These are phyloP conservation scores for Austrolebias charrua DNA, from an alignment of 2,797 vertebrate genomes.

Conservation along the genomic window DNA sequence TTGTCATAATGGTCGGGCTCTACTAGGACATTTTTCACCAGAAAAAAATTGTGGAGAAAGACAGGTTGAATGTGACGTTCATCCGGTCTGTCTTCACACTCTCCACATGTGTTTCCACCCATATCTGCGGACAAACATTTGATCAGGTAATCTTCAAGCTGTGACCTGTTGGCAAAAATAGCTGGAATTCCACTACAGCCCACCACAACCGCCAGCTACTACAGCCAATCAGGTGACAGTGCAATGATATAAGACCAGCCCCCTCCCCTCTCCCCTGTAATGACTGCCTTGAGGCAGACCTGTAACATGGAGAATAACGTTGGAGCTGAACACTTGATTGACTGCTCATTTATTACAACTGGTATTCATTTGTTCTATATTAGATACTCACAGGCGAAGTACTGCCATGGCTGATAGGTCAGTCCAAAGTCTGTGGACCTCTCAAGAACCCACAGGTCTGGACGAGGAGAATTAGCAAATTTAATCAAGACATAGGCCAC, in stretches of 20 bases:
- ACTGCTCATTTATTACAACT: neutral
- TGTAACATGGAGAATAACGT: constrained; percentile 24
- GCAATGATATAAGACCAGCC: constrained; percentile 19
- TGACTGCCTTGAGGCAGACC: constrained; percentile 1
- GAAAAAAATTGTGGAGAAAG: too few relatives aligned
- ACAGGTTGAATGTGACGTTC: too few relatives aligned
- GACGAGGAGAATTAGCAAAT: constrained; percentile 96
- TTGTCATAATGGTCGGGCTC: too few relatives aligned
- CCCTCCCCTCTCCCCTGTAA: neutral
- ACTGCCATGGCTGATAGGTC: constrained; percentile 95
- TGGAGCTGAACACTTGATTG: constrained; percentile 15
- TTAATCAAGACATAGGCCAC: constrained; percentile 96
- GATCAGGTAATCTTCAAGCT: constrained; percentile 53
- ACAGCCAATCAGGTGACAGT: constrained; percentile 49
- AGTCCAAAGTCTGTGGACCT: constrained; percentile 88
- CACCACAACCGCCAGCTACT: constrained; percentile 54
- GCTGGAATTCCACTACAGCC: constrained; percentile 63
- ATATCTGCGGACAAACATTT: neutral
- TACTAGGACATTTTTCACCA: too few relatives aligned
- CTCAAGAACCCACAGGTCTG: constrained; percentile 97
- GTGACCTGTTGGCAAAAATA: constrained; percentile 49
- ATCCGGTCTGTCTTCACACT: too few relatives aligned
- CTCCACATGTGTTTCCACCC: too few relatives aligned
- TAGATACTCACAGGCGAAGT: constrained; percentile 91
- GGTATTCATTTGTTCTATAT: too few relatives aligned